phyloP scores from a whole-genome alignment of 2,888 invertebrate species.

The Sarcophaga variegata region DNA sequence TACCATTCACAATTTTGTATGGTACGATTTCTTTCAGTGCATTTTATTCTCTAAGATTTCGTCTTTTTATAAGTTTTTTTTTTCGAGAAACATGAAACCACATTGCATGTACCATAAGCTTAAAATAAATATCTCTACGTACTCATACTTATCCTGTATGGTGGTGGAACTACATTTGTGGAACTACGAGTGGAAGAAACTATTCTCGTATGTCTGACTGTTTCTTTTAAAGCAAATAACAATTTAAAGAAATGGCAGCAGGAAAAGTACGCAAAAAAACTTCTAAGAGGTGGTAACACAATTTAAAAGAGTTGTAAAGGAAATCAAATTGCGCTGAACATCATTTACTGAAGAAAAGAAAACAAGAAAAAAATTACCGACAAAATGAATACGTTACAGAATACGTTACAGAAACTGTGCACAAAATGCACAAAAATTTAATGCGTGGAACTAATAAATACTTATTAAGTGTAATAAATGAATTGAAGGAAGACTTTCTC shows the following conservation, averaged over 20 bases:
- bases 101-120: conserved; percentile 34
- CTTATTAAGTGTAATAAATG: conserved; percentile 39
- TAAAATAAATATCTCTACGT: conserved; percentile 46
- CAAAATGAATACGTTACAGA: too few relatives aligned
- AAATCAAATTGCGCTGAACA: conserved; percentile 50
- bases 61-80: conserved; percentile 15
- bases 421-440: conserved; percentile 30
- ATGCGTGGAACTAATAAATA: conserved; percentile 53
- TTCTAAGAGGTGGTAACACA: conserved; percentile 23
- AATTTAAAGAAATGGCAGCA: conserved; percentile 5
- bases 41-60: neutral
- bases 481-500: conserved; percentile 3
- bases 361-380: neutral
- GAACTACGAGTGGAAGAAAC: neutral
- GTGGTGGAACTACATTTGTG: too few relatives aligned
- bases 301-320: conserved; percentile 38
- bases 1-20: too few relatives aligned
- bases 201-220: neutral
- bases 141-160: neutral
- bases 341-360: conserved; percentile 6
- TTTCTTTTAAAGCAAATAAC: conserved; percentile 39
- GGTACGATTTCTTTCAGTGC: too few relatives aligned
- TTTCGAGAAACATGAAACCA: conserved; percentile 31
- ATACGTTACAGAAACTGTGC: neutral
- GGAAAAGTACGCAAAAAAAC: neutral